A percentile compares a stretch with the other conserved stretches of the same genome.
Evolutionary conservation across 2,888 invertebrate genomes (phyloP).

Genomic region (Zaprionus bogoriensis): DNA sequence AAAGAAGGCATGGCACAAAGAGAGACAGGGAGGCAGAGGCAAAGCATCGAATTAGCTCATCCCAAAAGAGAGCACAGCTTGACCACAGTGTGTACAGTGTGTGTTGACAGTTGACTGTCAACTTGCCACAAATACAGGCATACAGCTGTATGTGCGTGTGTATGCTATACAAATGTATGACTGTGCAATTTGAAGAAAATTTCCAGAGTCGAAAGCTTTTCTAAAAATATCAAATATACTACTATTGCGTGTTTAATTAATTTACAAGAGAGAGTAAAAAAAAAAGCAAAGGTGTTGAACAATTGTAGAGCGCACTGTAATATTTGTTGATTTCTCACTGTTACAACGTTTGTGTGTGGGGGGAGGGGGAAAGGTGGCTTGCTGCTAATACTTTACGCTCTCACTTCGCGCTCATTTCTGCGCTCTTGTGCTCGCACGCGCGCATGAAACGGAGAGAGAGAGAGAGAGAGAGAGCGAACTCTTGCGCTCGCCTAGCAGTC

Average conservation of each 20-base stretch:
- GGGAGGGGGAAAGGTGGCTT: too few species aligned
- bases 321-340: slow-evolving; percentile 45
- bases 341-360: slow-evolving; percentile 4
- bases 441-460: too few species aligned
- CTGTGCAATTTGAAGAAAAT: slow-evolving; percentile 1
- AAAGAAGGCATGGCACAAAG: not conserved
- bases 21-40: slow-evolving; percentile 4
- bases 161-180: not conserved
- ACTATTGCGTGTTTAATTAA: too few species aligned
- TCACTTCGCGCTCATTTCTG: not conserved
- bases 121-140: slow-evolving; percentile 7
- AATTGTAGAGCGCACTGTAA: slow-evolving; percentile 39
- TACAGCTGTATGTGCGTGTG: not conserved
- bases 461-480: too few species aligned
- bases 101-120: slow-evolving; percentile 27
- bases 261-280: too few species aligned
- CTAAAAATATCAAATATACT: too few species aligned
- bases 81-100: slow-evolving; percentile 41
- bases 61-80: slow-evolving; percentile 37
- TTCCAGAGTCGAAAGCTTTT: not conserved
- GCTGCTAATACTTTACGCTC: slow-evolving; percentile 17
- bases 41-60: slow-evolving; percentile 44
- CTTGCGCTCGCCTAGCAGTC: not conserved
- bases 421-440: slow-evolving; percentile 17
- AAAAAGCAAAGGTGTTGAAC: too few species aligned